phyloP scores from a whole-genome alignment of 2,888 invertebrate species.

The Mythimna loreyi region DNA sequence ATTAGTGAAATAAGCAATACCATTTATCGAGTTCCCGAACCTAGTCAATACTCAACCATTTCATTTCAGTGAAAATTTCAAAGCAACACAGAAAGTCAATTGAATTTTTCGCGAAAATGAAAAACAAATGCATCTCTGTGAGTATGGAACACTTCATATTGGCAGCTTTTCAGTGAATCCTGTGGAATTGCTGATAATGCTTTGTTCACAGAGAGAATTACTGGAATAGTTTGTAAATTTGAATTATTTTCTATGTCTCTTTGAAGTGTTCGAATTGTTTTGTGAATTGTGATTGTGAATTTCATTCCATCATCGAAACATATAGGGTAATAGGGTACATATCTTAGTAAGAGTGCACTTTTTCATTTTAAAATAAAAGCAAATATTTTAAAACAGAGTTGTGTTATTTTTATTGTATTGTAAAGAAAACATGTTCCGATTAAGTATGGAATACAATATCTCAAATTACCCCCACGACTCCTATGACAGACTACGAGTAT shows the following conservation, averaged over 20 bases:
- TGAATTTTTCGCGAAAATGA: conserved; percentile 48
- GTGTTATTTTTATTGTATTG: too few relatives aligned
- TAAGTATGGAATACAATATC: too few relatives aligned
- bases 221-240: conserved; percentile 18
- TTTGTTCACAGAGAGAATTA: conserved; percentile 30
- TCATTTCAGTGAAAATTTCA: conserved; percentile 43
- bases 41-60: conserved; percentile 34
- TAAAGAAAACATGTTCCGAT: too few relatives aligned
- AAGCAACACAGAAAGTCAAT: conserved; percentile 54
- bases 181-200: conserved; percentile 33
- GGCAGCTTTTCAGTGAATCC: conserved; percentile 38
- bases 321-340: too few relatives aligned
- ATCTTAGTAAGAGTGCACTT: too few relatives aligned
- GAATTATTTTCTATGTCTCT: conserved; percentile 12
- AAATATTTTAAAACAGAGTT: too few relatives aligned
- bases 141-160: conserved; percentile 48
- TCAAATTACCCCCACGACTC: too few relatives aligned
- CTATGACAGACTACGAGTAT: too few relatives aligned
- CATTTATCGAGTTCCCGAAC: conserved; percentile 24
- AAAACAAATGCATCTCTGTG: conserved; percentile 43
- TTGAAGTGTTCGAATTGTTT: background rate
- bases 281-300: background rate
- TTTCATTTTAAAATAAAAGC: too few relatives aligned
- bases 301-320: too few relatives aligned
- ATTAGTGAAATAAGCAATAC: conserved; percentile 25